Evolutionary conservation across 2,113 vertebrate species (phyloP), one percentile per base, ranked within the genome.

Genomic region (Hypanus sabinus): DNA sequence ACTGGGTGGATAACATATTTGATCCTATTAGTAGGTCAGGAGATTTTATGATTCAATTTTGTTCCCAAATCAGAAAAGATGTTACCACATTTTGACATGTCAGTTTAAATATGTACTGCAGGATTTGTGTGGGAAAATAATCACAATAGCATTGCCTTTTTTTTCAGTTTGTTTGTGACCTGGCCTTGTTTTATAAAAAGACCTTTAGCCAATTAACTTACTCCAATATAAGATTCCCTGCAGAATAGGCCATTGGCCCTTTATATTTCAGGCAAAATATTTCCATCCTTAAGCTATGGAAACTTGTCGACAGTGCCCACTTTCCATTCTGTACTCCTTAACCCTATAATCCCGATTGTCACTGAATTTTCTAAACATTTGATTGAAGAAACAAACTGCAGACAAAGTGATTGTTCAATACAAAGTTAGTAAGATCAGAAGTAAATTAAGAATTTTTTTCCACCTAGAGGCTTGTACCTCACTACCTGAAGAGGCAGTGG

Each of bases 111-210:
- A 93, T 93, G 33, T 30, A 55, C 62, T 73, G 38, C 20, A 93
- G 91, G 65, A 93, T 46, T 46, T 93, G 91, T 93, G 91, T 93
- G 91, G 91, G 91, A 93, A 93, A 93, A 93, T 93, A 93, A 93
- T 93, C 38, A 46, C 68, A 75, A 46, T 93, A 55, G 38, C 38
- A 93, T 73, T 93, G 70, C 91, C 68, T 93, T 73, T 92, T 46
- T 73, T 93, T 73, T 55, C n/a, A 93, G 91, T 93, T 38, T 93
- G 90, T 46, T 5, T 75, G 91, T 75, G 91, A 93, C 91, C 91
- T 93, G 91, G 73, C 91, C 91, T 33, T 5, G 55, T 93, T 71
- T 46, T 75, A 81, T 93, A 93, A 93, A 73, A 73, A 93, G n/a
- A 70, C 38, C 91, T 93, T 71, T 27, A 75, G 38, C 68, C 91